These are phyloP conservation scores for Otus scops DNA, from an alignment of 2,797 vertebrate genomes.

Conservation along the genomic window DNA sequence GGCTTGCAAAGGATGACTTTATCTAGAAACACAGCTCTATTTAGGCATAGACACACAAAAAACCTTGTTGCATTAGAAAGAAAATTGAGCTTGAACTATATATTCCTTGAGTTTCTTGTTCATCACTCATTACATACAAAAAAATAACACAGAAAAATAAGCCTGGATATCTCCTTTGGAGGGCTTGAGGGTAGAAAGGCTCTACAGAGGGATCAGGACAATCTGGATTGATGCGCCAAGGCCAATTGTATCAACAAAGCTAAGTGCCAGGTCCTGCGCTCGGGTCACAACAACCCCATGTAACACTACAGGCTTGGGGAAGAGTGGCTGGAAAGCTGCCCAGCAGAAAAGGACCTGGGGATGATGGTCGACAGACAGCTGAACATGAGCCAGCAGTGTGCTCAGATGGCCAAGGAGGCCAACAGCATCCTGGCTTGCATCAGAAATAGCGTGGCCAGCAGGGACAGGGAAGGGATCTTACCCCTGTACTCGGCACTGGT, in stretches of 20 bases:
- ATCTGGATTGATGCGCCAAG: accelerated
- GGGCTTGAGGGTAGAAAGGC: not conserved
- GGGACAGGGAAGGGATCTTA: accelerated
- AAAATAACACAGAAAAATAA: not conserved
- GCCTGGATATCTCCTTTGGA: not conserved
- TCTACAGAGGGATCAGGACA: not conserved
- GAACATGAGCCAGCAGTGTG: accelerated
- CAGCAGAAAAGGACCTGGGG: accelerated
- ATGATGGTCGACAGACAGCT: accelerated
- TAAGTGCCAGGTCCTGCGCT: not conserved
- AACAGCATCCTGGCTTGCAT: accelerated
- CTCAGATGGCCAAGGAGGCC: accelerated
- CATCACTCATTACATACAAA: not conserved
- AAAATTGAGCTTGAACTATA: not conserved
- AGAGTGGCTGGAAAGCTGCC: not conserved
- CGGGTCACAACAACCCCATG: not conserved
- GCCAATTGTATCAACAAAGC: accelerated
- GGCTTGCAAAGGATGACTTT: not conserved
- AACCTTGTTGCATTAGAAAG: not conserved
- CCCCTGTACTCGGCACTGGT: not conserved
- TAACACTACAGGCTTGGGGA: accelerated
- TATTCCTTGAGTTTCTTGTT: not conserved
- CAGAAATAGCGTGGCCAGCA: not conserved
- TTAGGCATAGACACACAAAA: not conserved
- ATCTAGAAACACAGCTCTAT: not conserved